Percentiles rank a stretch among this genome's conserved stretches.
Conservation (phyloP, 64 coral and sea anemone species). For the Dendronephthya gigantea region DNA sequence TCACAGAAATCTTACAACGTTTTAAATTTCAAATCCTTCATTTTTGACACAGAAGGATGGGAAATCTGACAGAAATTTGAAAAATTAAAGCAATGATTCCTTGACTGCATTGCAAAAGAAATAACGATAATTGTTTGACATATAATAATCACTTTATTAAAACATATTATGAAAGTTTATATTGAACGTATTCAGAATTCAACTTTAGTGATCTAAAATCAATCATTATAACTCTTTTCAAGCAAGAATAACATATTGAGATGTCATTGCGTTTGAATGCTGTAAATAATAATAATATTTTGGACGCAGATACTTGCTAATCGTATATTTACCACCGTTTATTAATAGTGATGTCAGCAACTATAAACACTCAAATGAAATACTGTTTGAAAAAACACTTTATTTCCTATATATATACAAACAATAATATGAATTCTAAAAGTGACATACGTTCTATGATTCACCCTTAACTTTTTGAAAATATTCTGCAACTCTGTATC, state of each 20-base stretch:
- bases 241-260: neutral
- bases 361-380: neutral
- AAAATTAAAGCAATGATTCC: too few relatives aligned
- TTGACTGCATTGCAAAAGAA: too few relatives aligned
- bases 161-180: too few relatives aligned
- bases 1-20: neutral
- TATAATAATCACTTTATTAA: too few relatives aligned
- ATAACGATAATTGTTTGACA: too few relatives aligned
- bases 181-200: too few relatives aligned
- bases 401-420: neutral
- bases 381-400: neutral
- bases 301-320: neutral
- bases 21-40: too few relatives aligned
- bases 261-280: neutral
- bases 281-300: neutral
- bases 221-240: neutral
- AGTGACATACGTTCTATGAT: neutral
- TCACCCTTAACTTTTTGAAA: constrained; percentile 2
- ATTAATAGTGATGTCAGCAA: neutral
- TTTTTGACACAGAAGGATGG: too few relatives aligned
- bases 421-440: neutral
- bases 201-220: too few relatives aligned
- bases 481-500: neutral
- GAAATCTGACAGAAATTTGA: too few relatives aligned
- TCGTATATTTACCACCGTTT: neutral